Evolutionary conservation across 1,140 invertebrate species (phyloP), one percentile per base, ranked within the genome.

Genomic region (Trialeurodes vaporariorum): DNA sequence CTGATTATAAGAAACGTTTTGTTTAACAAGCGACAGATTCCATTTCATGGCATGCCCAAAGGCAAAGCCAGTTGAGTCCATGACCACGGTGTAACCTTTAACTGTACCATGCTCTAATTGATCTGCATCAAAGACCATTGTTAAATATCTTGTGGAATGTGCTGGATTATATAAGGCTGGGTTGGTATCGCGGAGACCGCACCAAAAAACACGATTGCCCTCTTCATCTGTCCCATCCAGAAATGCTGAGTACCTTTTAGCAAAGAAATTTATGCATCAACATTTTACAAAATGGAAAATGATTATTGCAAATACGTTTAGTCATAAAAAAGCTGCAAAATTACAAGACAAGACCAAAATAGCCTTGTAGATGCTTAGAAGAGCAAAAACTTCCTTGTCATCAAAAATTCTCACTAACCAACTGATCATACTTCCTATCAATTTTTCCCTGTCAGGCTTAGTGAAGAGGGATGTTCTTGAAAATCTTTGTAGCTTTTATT

Each of bases 161-260:
- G 77, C 75, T 67, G 84, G 83, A 24, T 64, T 61, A 27, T 68
- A 70, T 24, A 64, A 25, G 1, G 69, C 63, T 22, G 69, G 63
- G 21, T 63, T 64, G 17, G 62, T 27, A 58, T 67, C 59, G n/a
- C 60, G 61, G 17, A 70, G 26, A 2, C 66, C 66, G 25, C 59
- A 60, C 66, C 64, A 70, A 12, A 70, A 60, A 24, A 70, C 63
- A 68, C 70, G 64, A 58, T 71, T 59, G 2, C 70, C 72, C n/a
- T 73, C 71, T 24, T 67, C 25, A 25, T 66, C 64, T 27, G 24
- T n/a, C 49, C 68, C 63, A 17, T 71, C 72, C 23, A 74, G 58
- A 11, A 72, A 63, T 23, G 66, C 68, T 27, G 69, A 63, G 27
- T 73, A 63, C 24, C 73, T 74, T 62, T 17, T 65, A 68, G 25